Evolutionary conservation across 2,888 invertebrate genomes (phyloP), one percentile per base, ranked within the genome.

Genomic region (Archaeoteleia sp.): DNA sequence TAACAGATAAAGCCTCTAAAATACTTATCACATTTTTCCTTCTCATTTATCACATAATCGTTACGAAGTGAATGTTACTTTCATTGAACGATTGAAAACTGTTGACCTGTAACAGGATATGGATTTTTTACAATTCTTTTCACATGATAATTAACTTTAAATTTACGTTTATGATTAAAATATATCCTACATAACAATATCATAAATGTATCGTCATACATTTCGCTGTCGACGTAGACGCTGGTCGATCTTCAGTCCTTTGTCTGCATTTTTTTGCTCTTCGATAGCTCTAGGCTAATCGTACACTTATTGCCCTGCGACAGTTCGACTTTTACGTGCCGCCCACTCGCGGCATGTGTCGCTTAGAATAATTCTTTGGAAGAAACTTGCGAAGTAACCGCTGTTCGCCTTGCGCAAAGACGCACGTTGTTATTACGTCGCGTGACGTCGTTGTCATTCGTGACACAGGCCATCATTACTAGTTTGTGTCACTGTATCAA

Each of bases 221-320:
- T n/a, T n/a, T n/a, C n/a, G n/a, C 68, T 74, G 74, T 72, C 77
- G 74, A 73, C 72, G 71, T 74, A 75, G 73, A 69, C 70, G 74
- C 74, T 57, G 73, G 75, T 72, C 73, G 68, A 72, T 72, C 61
- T 71, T 70, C 63, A 60, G 48, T 68, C 51, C 66, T 63, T 48
- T 60, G 35, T 46, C 46, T 51, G 54, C 45, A 20, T 57, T 67
- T 60, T 54, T 67, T 48, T 12, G 40, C 54, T 29, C 40, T 48
- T 32, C 53, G 8, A 66, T 54, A 37, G 53, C 32, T 60, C 42
- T 27, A 27, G 23, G 17, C 4, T 25, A 20, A 23, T 14, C n/a
- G 37, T 29, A 30, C 15, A 12, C 67, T 30, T 60, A 37, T 63
- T 60, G 54, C 66, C 40, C 62, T 43, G 53, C 67, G 58, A 66